Evolutionary conservation across 1,140 invertebrate species (phyloP), one percentile per base, ranked within the genome.

Genomic region (Eciton burchellii): DNA sequence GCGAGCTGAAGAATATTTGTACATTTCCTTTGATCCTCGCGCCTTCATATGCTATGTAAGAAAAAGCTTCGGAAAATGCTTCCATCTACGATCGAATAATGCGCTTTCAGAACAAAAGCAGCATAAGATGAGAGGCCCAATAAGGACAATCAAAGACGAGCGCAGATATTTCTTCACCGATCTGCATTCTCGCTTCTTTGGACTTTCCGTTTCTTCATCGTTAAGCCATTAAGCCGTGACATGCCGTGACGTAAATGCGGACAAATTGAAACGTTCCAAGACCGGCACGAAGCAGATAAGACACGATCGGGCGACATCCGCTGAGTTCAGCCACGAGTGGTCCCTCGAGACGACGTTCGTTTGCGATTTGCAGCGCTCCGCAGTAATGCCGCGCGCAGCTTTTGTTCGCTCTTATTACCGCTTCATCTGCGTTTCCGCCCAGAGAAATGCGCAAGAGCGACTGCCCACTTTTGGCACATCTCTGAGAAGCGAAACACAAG

Each of bases 321-420:
- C n/a, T n/a, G n/a, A 60, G 11, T 8, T 8, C 29, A 14, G 35
- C 54, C 21, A 57, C 24, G 45, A 60, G 19, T 4, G 12, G 43
- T 72, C 68, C 19, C 70, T 56, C 16, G 57, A 54, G 79, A 62
- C 54, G n/a, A 11, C 29, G 19, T 57, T 72, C 41, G 43, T 57
- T 72, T 56, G 24, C 56, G 45, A 81, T 47, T 81, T 63, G 24
- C 68, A 24, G 43, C 68, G 54, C 12, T 59, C 56, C 21, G 45
- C 56, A 60, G 62, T 72, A 47, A 71, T 43, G 47, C 26, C 49
- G 35, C 21, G 45, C 35, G 24, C 49, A n/a, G 21, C 68, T 73
- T 62, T 73, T 81, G 79, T 81, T 66, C 45, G 68, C 52, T 45
- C 41, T 71, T 71, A 81, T 84, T 83, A 60, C 63, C 68, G 24